These are phyloP conservation scores for Drosophila nigrodunni DNA, from an alignment of 1,140 invertebrate species.

Conservation along the genomic window DNA sequence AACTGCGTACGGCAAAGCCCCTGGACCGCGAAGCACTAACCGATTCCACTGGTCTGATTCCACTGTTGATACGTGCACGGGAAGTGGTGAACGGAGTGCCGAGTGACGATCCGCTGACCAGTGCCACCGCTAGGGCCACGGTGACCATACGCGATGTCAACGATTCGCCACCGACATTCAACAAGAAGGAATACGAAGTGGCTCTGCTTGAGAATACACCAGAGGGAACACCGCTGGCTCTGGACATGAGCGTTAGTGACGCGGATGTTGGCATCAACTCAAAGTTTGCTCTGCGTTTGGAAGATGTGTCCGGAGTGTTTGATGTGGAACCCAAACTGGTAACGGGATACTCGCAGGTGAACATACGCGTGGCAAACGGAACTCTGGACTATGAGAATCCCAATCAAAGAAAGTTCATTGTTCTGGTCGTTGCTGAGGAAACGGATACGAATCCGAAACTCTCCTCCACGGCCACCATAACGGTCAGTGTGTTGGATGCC, in stretches of 20 bases:
- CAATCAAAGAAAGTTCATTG: slow-evolving; percentile 95
- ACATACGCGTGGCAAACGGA: slow-evolving; percentile 91
- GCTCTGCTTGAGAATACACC: slow-evolving; percentile 93
- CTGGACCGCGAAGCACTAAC: slow-evolving; percentile 92
- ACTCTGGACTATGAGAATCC: slow-evolving; percentile 95
- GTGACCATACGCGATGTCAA: slow-evolving; percentile 96
- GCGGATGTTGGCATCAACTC: slow-evolving; percentile 93
- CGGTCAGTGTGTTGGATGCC: slow-evolving; percentile 92
- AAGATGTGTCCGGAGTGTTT: slow-evolving; percentile 93
- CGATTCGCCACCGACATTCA: slow-evolving; percentile 95
- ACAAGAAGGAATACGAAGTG: slow-evolving; percentile 91
- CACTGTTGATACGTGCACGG: slow-evolving; percentile 89
- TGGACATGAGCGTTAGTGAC: slow-evolving; percentile 95
- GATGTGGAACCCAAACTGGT: slow-evolving; percentile 92
- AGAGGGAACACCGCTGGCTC: slow-evolving; percentile 91
- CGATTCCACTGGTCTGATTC: slow-evolving; percentile 91
- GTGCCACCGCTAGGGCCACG: slow-evolving; percentile 89
- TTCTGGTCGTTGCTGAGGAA: slow-evolving; percentile 94
- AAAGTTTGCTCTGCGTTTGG: slow-evolving; percentile 90
- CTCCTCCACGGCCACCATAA: slow-evolving; percentile 94
- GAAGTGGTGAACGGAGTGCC: slow-evolving; percentile 91
- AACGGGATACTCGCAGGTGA: slow-evolving; percentile 92
- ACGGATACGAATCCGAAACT: slow-evolving; percentile 90
- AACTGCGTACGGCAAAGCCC: slow-evolving; percentile 92
- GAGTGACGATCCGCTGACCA: slow-evolving; percentile 88